Conservation (phyloP, 2,888 invertebrate genomes). For the Trichogramma evanescens region DNA sequence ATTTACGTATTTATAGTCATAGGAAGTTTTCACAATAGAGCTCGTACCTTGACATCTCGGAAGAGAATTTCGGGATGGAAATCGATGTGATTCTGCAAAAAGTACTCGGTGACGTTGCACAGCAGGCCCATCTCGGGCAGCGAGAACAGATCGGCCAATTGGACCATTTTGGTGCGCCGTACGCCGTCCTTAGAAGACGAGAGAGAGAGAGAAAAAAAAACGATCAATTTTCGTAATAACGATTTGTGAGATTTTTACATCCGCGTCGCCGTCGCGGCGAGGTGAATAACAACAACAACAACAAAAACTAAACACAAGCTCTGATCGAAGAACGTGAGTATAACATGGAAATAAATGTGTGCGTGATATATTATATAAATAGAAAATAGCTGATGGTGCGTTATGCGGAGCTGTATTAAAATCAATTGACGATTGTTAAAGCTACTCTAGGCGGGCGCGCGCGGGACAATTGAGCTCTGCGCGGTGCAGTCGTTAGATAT, state of each 20-base stretch:
- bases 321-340: too few species aligned
- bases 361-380: too few species aligned
- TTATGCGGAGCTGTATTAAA: background rate
- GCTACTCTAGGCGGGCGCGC: background rate
- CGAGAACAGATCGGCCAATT: conserved; percentile 92
- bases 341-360: too few species aligned
- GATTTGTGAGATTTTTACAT: too few species aligned
- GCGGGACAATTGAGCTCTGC: too few species aligned
- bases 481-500: too few species aligned
- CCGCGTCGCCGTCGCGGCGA: too few species aligned
- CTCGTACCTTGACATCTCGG: conserved; percentile 77
- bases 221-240: background rate
- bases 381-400: background rate
- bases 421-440: background rate
- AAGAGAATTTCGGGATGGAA: conserved; percentile 95
- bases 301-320: too few species aligned
- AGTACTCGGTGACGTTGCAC: conserved; percentile 90
- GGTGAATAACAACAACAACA: too few species aligned
- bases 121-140: conserved; percentile 92
- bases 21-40: background rate
- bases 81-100: conserved; percentile 79
- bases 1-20: background rate
- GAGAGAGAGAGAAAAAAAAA: background rate
- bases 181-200: conserved; percentile 33
- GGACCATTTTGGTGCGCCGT: conserved; percentile 67